phyloP scores from a whole-genome alignment of 2,888 invertebrate genomes.

The Tortrix viridana region DNA sequence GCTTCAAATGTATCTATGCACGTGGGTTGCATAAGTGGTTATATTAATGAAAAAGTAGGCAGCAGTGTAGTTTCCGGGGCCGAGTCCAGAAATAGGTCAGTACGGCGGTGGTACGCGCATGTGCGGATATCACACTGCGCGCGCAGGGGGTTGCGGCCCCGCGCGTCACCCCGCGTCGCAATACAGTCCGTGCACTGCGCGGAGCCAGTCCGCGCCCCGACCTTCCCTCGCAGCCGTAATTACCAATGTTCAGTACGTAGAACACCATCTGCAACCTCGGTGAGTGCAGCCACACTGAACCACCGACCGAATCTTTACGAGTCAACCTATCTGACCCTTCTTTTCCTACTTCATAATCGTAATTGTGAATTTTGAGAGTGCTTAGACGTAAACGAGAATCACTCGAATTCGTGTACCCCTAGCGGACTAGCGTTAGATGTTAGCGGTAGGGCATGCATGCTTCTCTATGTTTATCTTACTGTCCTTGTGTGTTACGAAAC shows the following conservation, averaged over 20 bases:
- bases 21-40: background rate
- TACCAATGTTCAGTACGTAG: constrained; percentile 57
- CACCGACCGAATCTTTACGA: constrained; percentile 42
- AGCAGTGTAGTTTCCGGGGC: constrained; percentile 42
- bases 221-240: constrained; percentile 40
- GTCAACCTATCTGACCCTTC: constrained; percentile 49
- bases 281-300: constrained; percentile 57
- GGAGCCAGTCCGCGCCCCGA: constrained; percentile 39
- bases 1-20: background rate
- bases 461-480: constrained; percentile 67
- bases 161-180: constrained; percentile 26
- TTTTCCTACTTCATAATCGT: constrained; percentile 49
- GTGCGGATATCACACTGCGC: constrained; percentile 47
- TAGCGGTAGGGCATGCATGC: constrained; percentile 80
- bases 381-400: constrained; percentile 64
- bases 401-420: constrained; percentile 58
- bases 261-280: constrained; percentile 57
- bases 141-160: constrained; percentile 42
- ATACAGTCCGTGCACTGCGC: constrained; percentile 24
- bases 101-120: constrained; percentile 53
- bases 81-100: constrained; percentile 61
- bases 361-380: constrained; percentile 62
- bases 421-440: constrained; percentile 64
- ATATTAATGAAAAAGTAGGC: background rate
- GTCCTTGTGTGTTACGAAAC: constrained; percentile 66